Evolutionary conservation across 2,113 vertebrate species (phyloP).

Genomic region (Cromileptes altivelis): DNA sequence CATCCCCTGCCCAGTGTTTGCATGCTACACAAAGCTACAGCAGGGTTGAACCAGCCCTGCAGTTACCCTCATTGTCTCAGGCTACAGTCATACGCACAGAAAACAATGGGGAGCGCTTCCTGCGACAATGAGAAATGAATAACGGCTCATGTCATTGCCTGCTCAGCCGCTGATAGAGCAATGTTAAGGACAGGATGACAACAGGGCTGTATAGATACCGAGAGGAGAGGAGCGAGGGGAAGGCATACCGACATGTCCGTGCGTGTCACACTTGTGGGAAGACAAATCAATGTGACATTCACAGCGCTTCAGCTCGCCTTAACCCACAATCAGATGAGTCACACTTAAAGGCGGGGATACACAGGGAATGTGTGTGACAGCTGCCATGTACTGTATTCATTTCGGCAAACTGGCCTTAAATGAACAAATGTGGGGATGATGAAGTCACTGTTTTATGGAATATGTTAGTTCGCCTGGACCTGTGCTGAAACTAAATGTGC

Average conservation of each 20-base stretch:
- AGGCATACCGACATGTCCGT: constrained; percentile 41
- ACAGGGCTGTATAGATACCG: constrained; percentile 40
- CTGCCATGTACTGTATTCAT: constrained; percentile 30
- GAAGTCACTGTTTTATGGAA: constrained; percentile 45
- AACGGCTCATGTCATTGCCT: constrained; percentile 34
- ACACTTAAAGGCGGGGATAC: constrained; percentile 28
- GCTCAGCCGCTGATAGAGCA: constrained; percentile 34
- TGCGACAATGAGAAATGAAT: constrained; percentile 47
- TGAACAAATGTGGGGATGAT: constrained; percentile 42
- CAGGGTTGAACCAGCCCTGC: constrained; percentile 24
- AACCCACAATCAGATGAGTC: constrained; percentile 58
- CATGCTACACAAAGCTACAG: constrained; percentile 17
- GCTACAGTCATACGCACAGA: constrained; percentile 14
- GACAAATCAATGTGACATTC: constrained; percentile 53
- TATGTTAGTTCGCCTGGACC: constrained; percentile 43
- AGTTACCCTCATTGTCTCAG: constrained; percentile 45
- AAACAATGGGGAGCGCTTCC: constrained; percentile 53
- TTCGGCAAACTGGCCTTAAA: constrained; percentile 15
- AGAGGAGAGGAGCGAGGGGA: constrained; percentile 12
- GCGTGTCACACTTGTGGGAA: constrained; percentile 45
- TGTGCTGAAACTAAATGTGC: constrained; percentile 46
- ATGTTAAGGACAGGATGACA: constrained; percentile 55
- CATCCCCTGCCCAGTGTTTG: constrained; percentile 16
- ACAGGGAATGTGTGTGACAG: constrained; percentile 15
- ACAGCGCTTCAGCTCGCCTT: constrained; percentile 12